Conservation (phyloP, 2,113 vertebrate genomes). For the Maccullochella peelii region DNA sequence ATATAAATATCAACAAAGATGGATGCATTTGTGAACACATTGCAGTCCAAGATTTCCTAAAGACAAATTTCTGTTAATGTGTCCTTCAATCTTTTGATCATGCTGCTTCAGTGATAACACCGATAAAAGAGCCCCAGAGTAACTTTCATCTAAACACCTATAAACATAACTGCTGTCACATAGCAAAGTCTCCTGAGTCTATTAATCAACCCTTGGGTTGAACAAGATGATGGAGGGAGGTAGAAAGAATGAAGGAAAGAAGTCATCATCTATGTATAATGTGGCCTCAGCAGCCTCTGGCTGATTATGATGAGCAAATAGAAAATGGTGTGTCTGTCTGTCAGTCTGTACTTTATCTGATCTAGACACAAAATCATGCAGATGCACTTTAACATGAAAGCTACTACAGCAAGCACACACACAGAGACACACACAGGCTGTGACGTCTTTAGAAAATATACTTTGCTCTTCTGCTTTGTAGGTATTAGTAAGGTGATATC, state of each 20-base stretch:
- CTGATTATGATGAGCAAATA: conserved; percentile 9
- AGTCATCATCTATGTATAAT: conserved; percentile 13
- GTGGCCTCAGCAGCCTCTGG: conserved; percentile 7
- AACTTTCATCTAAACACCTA: conserved; percentile 27
- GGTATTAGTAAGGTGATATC: conserved; percentile 52
- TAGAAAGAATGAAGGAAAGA: not conserved
- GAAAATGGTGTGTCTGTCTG: conserved; percentile 3
- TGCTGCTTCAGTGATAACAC: not conserved
- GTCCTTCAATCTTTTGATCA: conserved; percentile 12
- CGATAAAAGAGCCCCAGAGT: not conserved
- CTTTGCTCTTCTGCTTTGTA: conserved; percentile 33
- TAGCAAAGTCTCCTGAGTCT: conserved; percentile 31
- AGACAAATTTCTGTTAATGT: not conserved
- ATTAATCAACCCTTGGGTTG: conserved; percentile 7
- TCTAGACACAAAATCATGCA: conserved; percentile 31
- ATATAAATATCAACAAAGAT: not conserved
- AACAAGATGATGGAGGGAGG: conserved; percentile 8
- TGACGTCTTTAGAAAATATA: conserved; percentile 1
- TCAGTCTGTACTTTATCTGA: conserved; percentile 37
- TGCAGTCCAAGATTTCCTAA: not conserved
- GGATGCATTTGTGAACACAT: not conserved
- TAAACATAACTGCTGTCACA: conserved; percentile 9
- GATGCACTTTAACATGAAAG: conserved; percentile 43
- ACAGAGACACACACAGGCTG: not conserved
- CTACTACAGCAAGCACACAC: not conserved